Evolutionary conservation across 2,797 vertebrate genomes (phyloP), one percentile per base, ranked within the genome.

Genomic region (Enoplosus armatus): DNA sequence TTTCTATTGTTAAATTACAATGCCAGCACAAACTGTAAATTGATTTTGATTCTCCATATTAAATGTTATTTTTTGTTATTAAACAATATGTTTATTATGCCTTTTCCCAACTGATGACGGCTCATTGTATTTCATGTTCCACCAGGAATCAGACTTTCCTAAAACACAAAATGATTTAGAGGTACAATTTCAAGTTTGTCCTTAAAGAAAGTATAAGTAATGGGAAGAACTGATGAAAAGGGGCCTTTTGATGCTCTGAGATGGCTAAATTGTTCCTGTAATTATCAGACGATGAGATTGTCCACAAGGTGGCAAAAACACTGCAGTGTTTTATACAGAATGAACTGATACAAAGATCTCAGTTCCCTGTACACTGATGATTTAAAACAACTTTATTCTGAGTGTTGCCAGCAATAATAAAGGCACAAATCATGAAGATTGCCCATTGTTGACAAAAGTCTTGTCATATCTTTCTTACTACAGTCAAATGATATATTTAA

Each of bases 11-110:
- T 75, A 31, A 69, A 61, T 82, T 64, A 64, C 61, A 74, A 86
- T 90, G 87, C 80, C 85, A 88, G 81, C 75, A 90, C 77, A 90
- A 85, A 89, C 72, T 92, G 85, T 92, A 74, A 74, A 85, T 72
- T 72, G n/a, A 85, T 84, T 91, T 90, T 83, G 47, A 89, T 90
- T 90, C 77, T 89, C 82, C 81, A 78, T 90, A 82, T 82, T 88
- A 89, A 90, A 90, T 90, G 64, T 88, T 91, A 84, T 92, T 87
- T 91, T 93, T 93, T 83, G 58, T 89, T 91, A 92, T 79, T 83
- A 87, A 93, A 91, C 27, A 18, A 26, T 69, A 29, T 72, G 39
- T 84, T 70, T 72, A 67, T 84, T 71, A 76, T 75, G 62, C 43
- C 58, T 82, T 90, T 81, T 76, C 73, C 41, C 65, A 84, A 54